Conservation (phyloP, 2,888 invertebrate species). For the Glaucopsyche alexis region DNA sequence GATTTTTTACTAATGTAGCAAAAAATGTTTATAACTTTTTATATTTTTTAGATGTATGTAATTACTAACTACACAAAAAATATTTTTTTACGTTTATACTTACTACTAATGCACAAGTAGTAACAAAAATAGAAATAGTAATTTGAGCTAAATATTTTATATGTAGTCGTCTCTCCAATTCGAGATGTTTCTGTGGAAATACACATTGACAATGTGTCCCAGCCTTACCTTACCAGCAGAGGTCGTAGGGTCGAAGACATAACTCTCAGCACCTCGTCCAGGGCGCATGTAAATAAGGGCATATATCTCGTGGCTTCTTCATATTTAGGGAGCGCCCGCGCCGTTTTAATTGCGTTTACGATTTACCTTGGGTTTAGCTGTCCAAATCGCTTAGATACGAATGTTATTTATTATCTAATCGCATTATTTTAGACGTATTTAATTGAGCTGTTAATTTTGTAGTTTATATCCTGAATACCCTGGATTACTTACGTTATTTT, state of each 20-base stretch:
- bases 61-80: no score
- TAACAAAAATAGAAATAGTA: no score
- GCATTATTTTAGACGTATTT: not conserved
- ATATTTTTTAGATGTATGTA: no score
- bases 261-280: conserved; percentile 56
- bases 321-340: conserved; percentile 32
- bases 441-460: conserved; percentile 2
- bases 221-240: conserved; percentile 38
- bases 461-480: not conserved
- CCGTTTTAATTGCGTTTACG: conserved; percentile 20
- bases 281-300: conserved; percentile 62
- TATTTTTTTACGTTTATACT: no score
- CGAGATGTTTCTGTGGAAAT: not conserved
- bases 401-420: conserved; percentile 1
- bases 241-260: conserved; percentile 56
- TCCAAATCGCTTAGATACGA: not conserved
- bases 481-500: no score
- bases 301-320: conserved; percentile 51
- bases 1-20: no score
- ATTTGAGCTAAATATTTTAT: no score
- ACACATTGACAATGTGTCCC: conserved; percentile 5
- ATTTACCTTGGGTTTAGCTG: not conserved
- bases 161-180: no score
- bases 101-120: no score
- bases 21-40: no score